Evolutionary conservation across 2,888 invertebrate genomes (phyloP).

Genomic region (Lasius platythorax): DNA sequence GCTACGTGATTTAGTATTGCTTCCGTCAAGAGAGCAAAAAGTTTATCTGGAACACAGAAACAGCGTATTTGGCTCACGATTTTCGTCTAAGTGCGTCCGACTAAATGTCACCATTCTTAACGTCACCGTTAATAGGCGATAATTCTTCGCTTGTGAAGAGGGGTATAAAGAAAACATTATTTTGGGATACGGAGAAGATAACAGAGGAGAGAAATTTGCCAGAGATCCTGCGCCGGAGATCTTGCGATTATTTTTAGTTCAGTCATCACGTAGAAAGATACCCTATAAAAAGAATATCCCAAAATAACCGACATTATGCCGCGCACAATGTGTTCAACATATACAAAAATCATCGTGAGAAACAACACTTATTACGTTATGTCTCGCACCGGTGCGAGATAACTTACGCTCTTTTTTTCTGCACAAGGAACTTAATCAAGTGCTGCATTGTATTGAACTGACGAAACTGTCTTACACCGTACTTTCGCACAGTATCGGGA

Average conservation of each 20-base stretch:
- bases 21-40: conserved; percentile 26
- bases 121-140: conserved; percentile 19
- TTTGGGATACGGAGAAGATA: neutral
- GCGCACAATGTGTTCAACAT: neutral
- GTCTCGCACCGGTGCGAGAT: neutral
- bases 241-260: conserved; percentile 20
- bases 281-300: neutral
- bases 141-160: conserved; percentile 15
- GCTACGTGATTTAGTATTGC: neutral
- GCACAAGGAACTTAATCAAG: neutral
- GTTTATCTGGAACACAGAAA: conserved; percentile 38
- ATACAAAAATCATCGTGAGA: neutral
- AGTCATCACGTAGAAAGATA: neutral
- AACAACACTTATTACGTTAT: neutral
- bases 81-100: conserved; percentile 3
- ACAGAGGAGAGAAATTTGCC: conserved; percentile 26
- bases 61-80: conserved; percentile 9
- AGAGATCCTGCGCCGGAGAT: conserved; percentile 24
- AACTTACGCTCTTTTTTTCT: neutral
- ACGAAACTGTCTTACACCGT: neutral
- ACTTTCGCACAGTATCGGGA: neutral
- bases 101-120: conserved; percentile 4
- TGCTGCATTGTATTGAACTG: neutral
- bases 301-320: neutral
- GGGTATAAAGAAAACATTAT: neutral